These are phyloP conservation scores for Patella vulgata DNA, from an alignment of 1,140 invertebrate genomes.

Conservation along the genomic window DNA sequence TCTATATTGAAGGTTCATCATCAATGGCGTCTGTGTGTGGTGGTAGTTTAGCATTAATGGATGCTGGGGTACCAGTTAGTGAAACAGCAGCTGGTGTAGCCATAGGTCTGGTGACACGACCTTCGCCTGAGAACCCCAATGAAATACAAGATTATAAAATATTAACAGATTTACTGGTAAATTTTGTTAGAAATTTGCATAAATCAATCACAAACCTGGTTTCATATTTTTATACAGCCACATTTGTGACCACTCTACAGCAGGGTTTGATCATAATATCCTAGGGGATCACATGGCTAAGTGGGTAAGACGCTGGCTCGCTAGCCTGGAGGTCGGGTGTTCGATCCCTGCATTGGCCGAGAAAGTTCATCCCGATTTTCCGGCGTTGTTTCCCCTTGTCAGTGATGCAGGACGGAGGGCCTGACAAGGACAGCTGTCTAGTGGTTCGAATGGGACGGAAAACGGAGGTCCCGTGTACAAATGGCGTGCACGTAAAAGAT, in stretches of 20 bases:
- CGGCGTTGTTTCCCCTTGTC: no score
- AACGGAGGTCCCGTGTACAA: no score
- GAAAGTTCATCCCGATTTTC: no score
- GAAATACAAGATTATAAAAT: constrained; percentile 80
- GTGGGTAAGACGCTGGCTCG: no score
- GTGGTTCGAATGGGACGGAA: no score
- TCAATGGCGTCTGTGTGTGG: constrained; percentile 99
- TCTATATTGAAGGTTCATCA: constrained; percentile 77
- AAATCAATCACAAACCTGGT: background rate
- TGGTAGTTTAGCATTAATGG: constrained; percentile 93
- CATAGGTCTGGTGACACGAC: constrained; percentile 84
- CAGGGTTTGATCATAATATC: no score
- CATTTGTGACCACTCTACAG: background rate
- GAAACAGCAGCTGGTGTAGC: constrained; percentile 93
- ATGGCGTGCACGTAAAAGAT: no score
- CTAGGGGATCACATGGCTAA: no score
- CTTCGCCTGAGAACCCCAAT: constrained; percentile 31
- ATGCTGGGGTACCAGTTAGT: constrained; percentile 87
- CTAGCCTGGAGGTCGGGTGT: no score
- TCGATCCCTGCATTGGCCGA: no score
- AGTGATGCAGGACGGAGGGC: no score
- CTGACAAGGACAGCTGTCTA: no score
- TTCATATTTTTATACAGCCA: background rate
- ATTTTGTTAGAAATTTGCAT: background rate
- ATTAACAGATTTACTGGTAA: constrained; percentile 88